phyloP scores from a whole-genome alignment of 1,140 invertebrate genomes.

The Meteorus sp. region DNA sequence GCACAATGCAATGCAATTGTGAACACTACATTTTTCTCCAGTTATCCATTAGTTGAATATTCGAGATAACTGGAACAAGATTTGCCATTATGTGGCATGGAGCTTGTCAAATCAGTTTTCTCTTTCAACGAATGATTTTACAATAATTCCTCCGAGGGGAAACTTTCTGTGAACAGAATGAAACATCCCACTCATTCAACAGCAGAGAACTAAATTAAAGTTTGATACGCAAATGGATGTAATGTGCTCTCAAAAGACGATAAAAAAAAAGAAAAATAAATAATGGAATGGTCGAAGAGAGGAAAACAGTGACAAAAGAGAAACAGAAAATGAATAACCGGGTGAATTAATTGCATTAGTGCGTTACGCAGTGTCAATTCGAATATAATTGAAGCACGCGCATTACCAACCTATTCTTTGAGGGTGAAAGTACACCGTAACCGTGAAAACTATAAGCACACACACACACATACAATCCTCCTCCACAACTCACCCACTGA shows the following conservation, averaged over 20 bases:
- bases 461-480: neutral
- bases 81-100: no score
- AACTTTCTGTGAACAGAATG: neutral
- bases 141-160: no score
- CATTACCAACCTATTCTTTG: constrained; percentile 50
- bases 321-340: neutral
- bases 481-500: no score
- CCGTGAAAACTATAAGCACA: constrained; percentile 8
- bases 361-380: constrained; percentile 25
- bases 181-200: constrained; percentile 29
- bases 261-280: constrained; percentile 32
- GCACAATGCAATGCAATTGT: no score
- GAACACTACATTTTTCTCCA: no score
- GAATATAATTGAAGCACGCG: constrained; percentile 51
- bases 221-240: constrained; percentile 54
- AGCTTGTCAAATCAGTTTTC: no score
- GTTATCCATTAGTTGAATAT: no score
- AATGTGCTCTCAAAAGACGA: constrained; percentile 34
- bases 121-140: no score
- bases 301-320: neutral
- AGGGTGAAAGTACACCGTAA: constrained; percentile 18
- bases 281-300: no score
- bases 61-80: no score
- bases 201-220: constrained; percentile 40
- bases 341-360: constrained; percentile 54